phyloP scores from a whole-genome alignment of 2,113 vertebrate species.

The Buteo buteo region DNA sequence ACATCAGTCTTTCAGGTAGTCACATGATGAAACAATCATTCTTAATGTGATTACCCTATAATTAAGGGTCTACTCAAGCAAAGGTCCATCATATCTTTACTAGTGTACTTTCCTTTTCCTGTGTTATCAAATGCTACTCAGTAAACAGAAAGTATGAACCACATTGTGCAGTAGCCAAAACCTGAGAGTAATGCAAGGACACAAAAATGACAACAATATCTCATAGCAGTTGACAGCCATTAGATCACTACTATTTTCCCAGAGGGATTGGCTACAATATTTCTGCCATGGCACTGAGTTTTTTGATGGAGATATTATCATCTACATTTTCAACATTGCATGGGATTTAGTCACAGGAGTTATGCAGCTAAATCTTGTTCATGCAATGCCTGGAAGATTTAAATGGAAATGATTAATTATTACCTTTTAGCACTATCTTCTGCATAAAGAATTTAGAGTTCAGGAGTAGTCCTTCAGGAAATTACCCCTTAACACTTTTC shows the following conservation, averaged over 20 bases:
- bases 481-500: neutral
- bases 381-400: neutral
- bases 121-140: neutral
- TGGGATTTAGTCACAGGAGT: neutral
- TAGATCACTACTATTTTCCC: neutral
- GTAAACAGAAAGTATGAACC: neutral
- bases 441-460: constrained; percentile 1
- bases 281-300: neutral
- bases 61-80: neutral
- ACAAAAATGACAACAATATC: neutral
- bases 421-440: neutral
- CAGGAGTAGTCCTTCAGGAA: neutral
- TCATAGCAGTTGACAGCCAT: neutral
- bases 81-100: neutral
- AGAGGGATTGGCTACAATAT: neutral
- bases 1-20: neutral
- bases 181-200: neutral
- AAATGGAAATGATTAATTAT: neutral
- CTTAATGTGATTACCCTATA: neutral
- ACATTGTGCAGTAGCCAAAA: neutral
- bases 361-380: neutral
- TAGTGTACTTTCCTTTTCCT: neutral
- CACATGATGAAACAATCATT: neutral
- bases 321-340: neutral
- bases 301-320: neutral